A percentile compares a stretch with the other conserved stretches of the same genome.
Evolutionary conservation across 2,797 vertebrate species (phyloP).

Genomic region (Cyclura pinguis): DNA sequence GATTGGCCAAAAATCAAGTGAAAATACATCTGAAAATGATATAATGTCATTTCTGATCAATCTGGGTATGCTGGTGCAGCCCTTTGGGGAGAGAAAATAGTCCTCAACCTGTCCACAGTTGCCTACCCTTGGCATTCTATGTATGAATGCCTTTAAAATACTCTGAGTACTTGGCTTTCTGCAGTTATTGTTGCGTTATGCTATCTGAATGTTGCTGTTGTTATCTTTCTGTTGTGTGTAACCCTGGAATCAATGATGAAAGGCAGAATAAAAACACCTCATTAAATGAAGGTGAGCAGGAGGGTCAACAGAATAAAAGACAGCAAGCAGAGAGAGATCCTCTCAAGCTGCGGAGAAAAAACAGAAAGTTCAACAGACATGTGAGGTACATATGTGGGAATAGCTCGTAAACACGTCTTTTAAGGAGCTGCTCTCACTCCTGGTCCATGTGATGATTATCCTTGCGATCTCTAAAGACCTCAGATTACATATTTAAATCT

Average conservation of each 20-base stretch:
- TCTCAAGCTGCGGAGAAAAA: slow-evolving; percentile 26
- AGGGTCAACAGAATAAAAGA: neutral
- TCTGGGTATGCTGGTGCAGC: too few species aligned
- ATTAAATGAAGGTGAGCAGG: neutral
- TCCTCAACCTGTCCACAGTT: too few species aligned
- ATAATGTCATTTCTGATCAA: too few species aligned
- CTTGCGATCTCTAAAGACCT: slow-evolving; percentile 51
- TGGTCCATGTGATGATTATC: slow-evolving; percentile 70
- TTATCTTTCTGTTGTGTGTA: neutral
- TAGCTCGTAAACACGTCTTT: slow-evolving; percentile 35
- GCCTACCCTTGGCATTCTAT: too few species aligned
- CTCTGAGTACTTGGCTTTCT: neutral
- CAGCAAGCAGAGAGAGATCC: neutral
- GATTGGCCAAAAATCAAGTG: too few species aligned
- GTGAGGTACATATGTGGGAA: slow-evolving; percentile 24
- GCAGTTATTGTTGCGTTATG: neutral
- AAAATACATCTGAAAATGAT: too few species aligned
- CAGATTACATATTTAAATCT: slow-evolving; percentile 63
- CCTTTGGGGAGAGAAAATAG: too few species aligned
- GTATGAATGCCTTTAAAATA: neutral
- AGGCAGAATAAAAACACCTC: neutral
- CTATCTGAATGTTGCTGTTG: neutral
- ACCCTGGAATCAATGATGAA: neutral
- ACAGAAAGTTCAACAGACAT: slow-evolving; percentile 16
- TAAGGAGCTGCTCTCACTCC: slow-evolving; percentile 56